Evolutionary conservation across 2,113 vertebrate species (phyloP), one percentile per base, ranked within the genome.

Genomic region (Epinephelus lanceolatus): DNA sequence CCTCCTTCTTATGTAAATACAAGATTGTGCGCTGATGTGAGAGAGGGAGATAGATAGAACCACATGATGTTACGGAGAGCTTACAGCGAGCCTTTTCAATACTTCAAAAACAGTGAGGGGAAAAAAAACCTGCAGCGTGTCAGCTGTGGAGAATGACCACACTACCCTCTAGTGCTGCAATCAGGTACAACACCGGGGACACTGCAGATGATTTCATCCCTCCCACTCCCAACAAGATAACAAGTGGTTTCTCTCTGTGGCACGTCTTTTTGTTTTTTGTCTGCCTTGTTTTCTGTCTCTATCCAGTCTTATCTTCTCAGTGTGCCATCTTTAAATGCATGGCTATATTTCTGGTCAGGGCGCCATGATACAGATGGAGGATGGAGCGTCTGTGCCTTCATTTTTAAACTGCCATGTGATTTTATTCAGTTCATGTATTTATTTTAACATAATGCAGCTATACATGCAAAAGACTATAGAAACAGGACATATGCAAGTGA

Each of bases 1-100:
- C 61, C 40, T 66, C 40, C 75, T 73, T 27, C 79, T 84, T 85
- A 89, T 91, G 88, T 92, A 92, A 91, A 93, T 86, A 90, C 57
- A 73, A 80, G 70, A 80, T 72, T 87, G 81, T 76, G 69, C 83
- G 78, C 47, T 65, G 83, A 68, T 85, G 87, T 86, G 87, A 88
- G 75, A 77, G 78, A 74, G 37, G 55, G 45, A 88, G 79, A 92
- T 42, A 57, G 85, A 89, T 69, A 47, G 77, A 88, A 65, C 37
- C 80, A 87, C 75, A 78, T 79, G 76, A 85, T 69, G 88, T 80
- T 88, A 77, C 76, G 77, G 79, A 87, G 69, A 79, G 69, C 69
- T 67, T 47, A 84, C 67, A 76, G 47, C 17, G n/a, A 83, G 56
- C 72, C 78, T 88, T 90, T 83, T 75, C 75, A 86, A 72, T 68